A percentile compares a stretch with the other conserved stretches of the same genome.
phyloP scores from a whole-genome alignment of 2,888 invertebrate species.

The Eupithecia tripunctaria region DNA sequence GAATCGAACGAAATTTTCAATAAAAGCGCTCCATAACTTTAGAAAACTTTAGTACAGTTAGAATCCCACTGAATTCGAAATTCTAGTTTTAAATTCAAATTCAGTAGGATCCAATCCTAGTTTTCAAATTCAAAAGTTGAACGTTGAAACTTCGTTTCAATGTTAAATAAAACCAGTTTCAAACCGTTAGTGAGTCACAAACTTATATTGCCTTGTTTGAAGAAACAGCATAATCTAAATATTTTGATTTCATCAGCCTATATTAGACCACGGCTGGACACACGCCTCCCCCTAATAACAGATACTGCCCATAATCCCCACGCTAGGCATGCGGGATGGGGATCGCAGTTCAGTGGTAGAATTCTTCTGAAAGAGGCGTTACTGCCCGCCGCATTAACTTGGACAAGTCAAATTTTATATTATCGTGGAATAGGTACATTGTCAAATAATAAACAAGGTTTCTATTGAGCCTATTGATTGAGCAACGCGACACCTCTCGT shows the following conservation, averaged over 20 bases:
- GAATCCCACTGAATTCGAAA: conserved; percentile 13
- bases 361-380: not conserved
- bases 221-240: not conserved
- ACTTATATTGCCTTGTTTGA: conserved; percentile 50
- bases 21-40: not conserved
- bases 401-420: too few relatives aligned
- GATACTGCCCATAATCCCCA: not conserved
- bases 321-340: not conserved
- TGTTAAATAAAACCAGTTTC: conserved; percentile 62
- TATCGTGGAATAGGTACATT: too few relatives aligned
- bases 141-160: conserved; percentile 50
- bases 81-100: conserved; percentile 16
- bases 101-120: not conserved
- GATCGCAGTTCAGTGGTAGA: not conserved
- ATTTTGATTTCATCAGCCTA: not conserved
- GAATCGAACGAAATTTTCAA: not conserved
- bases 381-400: too few relatives aligned
- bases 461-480: too few relatives aligned
- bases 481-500: too few relatives aligned
- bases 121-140: conserved; percentile 31
- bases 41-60: not conserved
- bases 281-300: not conserved
- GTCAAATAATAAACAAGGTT: too few relatives aligned
- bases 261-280: not conserved
- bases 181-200: conserved; percentile 66